Evolutionary conservation across 1,140 invertebrate genomes (phyloP), one percentile per base, ranked within the genome.

Genomic region (Drosophila obscura): DNA sequence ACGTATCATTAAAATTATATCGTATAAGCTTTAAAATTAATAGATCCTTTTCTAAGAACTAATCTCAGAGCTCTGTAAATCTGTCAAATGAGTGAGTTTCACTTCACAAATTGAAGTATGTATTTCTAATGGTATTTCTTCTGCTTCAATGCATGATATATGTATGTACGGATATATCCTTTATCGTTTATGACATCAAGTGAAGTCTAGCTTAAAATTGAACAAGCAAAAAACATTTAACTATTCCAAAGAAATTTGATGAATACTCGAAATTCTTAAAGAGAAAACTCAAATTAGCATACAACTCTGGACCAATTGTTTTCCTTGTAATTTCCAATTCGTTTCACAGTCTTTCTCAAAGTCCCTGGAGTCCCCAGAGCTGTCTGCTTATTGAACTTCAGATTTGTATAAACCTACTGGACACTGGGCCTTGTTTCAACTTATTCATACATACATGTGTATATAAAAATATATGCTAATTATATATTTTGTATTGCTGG

Each of bases 401-500:
- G 11, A 31, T 48, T 9, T 50, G 15, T 26, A 51, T 55, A 44
- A 55, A 41, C 28, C 41, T 65, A 75, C 59, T 77, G 52, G 59
- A 62, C 71, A 65, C 66, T 69, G 71, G 60, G 68, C 49, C 60
- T 61, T 53, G 46, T 57, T 35, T 67, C 26, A 87, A 87, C 82
- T 82, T 79, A 67, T 76, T 61, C 74, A 78, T 78, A 80, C 58
- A 57, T 57, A 57, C 71, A 69, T 67, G 78, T 79, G 68, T 82
- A 69, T 77, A 82, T 80, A 65, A 68, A 84, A 79, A 76, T 82
- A 81, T 77, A 69, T 72, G 63, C 68, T 35, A 35, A 73, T 60
- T 81, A 77, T 75, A 46, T 68, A 59, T 58, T 73, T 57, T 58
- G 57, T 69, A 60, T 73, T 65, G 43, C 58, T 45, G 52, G 51